Percentiles rank a stretch among this genome's conserved stretches.
Conservation (phyloP, 2,113 vertebrate genomes). For the Symphodus melops region DNA sequence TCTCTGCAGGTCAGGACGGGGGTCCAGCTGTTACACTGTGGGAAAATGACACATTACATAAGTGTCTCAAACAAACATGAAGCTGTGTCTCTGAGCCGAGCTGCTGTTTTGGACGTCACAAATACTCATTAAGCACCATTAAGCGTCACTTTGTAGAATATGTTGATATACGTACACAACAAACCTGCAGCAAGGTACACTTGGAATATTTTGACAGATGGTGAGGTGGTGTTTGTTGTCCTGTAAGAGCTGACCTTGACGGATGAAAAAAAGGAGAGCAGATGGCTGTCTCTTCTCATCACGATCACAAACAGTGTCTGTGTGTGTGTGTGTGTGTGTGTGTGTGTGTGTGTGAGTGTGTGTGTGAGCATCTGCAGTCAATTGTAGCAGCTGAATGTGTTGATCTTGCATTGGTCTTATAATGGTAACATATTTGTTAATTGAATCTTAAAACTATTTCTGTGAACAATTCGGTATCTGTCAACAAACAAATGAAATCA, state of each 20-base stretch:
- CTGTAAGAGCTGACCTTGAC: slow-evolving; percentile 22
- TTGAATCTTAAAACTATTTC: neutral
- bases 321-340: neutral
- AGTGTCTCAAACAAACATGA: slow-evolving; percentile 52
- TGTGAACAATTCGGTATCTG: no score
- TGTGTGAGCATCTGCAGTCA: neutral
- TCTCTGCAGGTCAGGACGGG: slow-evolving; percentile 17
- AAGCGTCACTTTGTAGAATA: slow-evolving; percentile 32
- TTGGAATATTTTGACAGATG: slow-evolving; percentile 21
- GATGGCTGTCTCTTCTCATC: slow-evolving; percentile 17
- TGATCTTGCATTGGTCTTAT: neutral
- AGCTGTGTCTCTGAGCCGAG: slow-evolving; percentile 23
- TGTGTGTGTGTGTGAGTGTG: neutral
- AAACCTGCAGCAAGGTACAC: slow-evolving; percentile 7
- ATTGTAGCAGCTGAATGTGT: neutral
- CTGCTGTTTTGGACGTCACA: slow-evolving; percentile 17
- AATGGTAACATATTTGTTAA: neutral
- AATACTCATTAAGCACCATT: slow-evolving; percentile 4
- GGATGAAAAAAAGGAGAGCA: slow-evolving; percentile 19
- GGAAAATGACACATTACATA: slow-evolving; percentile 58
- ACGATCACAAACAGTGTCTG: neutral
- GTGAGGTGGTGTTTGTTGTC: slow-evolving; percentile 7
- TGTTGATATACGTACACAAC: slow-evolving; percentile 16
- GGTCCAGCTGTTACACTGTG: slow-evolving; percentile 63
- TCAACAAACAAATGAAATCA: no score